Evolutionary conservation across 2,888 invertebrate species (phyloP).

Genomic region (Eledona agricola): DNA sequence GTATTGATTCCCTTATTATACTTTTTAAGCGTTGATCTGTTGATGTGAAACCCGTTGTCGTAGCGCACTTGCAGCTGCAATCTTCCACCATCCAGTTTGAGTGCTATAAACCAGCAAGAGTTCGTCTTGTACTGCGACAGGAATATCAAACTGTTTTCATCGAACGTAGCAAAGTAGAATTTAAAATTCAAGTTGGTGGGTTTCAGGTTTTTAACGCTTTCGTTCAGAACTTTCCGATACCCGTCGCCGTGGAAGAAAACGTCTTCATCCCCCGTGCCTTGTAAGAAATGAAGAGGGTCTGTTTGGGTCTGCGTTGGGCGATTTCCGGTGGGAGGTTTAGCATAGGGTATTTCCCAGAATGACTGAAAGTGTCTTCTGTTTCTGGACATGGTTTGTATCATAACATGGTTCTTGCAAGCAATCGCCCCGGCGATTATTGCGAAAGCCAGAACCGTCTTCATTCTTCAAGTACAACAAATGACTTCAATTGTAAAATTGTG

Average conservation of each 20-base stretch:
- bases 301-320: too few species aligned
- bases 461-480: too few species aligned
- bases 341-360: conserved; percentile 26
- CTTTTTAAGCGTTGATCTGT: conserved; percentile 65
- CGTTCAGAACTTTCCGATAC: conserved; percentile 43
- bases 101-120: conserved; percentile 66
- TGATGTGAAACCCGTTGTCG: conserved; percentile 71
- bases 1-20: conserved; percentile 85
- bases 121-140: conserved; percentile 77
- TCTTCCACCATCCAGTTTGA: conserved; percentile 79
- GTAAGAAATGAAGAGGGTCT: too few species aligned
- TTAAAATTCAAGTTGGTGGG: conserved; percentile 42
- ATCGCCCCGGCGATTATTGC: too few species aligned
- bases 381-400: conserved; percentile 16
- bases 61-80: conserved; percentile 83
- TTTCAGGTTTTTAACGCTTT: conserved; percentile 29
- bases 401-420: too few species aligned
- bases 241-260: conserved; percentile 51
- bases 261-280: too few species aligned
- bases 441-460: too few species aligned
- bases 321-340: conserved; percentile 33
- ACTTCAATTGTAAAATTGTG: too few species aligned
- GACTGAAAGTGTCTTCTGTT: conserved; percentile 8
- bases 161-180: conserved; percentile 77
- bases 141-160: conserved; percentile 88